Base-by-base conservation (phyloP, 2,797 vertebrate genomes). In the Alectoris magna region DNA sequence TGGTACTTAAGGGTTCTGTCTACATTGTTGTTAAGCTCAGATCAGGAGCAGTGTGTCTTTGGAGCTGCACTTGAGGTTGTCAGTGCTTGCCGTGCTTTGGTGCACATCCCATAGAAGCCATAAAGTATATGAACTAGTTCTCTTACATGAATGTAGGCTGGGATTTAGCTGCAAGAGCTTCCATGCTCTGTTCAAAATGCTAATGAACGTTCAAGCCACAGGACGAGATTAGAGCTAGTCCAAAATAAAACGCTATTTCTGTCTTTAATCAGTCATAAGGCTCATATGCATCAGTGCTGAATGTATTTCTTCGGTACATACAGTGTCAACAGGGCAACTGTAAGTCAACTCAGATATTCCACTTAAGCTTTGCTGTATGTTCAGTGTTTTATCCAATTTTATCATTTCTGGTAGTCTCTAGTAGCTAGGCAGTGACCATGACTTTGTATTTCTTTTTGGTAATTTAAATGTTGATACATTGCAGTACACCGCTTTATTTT, bases 241-340 rank as follows among this genome's bases (percentile, higher is more conserved):
- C 15, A 5, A 10, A 39, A 39, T 31, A 43, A 88, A 80, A 41
- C 36, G 24, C 13, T 46, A 0, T 48, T 71, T 64, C 39, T 67
- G 44, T 26, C 31, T 62, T 67, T 41, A 62, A 49, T 51, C 46
- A 26, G 6, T 24, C 7, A 0, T 39, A 8, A 26, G 11, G 44
- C 14, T 22, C 18, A 2, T 0, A 0, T 56, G 26, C 15, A 4
- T 17, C 6, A 48, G 55, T 4, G 9, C 18, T 70, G 70, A 11
- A 44, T 41, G 10, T 68, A 10, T 76, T 84, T 77, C 67, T 70
- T 83, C 0, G 0, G 6, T 87, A 46, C 19, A 1, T 36, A 7
- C 11, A 11, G 27, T 56, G 29, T 83, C 29, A 70, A 15, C 27
- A 49, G 34, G 21, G 13, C 34, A 74, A 44, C 8, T 46, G 55